Evolutionary conservation across 2,113 vertebrate genomes (phyloP).

Genomic region (Neoarius graeffei): DNA sequence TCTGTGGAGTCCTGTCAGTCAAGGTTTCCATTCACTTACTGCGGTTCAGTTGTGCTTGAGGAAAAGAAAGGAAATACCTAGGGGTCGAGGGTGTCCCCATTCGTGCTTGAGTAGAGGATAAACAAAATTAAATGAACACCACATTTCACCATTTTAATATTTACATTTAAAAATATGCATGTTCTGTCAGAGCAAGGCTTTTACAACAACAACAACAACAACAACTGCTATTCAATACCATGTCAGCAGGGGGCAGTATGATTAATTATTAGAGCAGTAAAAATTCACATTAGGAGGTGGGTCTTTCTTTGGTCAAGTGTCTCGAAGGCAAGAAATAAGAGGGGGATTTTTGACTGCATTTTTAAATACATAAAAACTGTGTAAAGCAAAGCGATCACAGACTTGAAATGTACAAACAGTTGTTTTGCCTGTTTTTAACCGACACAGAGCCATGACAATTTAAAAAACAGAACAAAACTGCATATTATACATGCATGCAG

Average conservation of each 20-base stretch:
- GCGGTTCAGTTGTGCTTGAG: background rate
- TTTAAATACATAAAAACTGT: background rate
- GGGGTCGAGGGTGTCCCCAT: background rate
- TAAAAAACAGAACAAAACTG: background rate
- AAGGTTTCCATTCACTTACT: background rate
- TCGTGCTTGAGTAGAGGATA: background rate
- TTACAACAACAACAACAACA: background rate
- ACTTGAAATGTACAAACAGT: constrained; percentile 10
- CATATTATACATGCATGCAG: background rate
- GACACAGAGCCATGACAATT: constrained; percentile 5
- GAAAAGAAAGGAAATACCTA: background rate
- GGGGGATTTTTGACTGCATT: background rate
- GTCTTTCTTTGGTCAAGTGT: background rate
- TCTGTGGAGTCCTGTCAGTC: constrained; percentile 15
- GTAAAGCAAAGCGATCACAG: background rate
- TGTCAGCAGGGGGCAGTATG: constrained; percentile 59
- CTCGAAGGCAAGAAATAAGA: background rate
- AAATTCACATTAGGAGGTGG: background rate
- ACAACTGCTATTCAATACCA: constrained; percentile 31
- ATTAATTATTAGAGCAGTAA: constrained; percentile 48
- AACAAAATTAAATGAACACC: background rate
- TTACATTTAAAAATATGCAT: background rate
- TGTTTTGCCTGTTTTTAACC: background rate
- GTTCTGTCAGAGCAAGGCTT: background rate
- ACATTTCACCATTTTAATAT: background rate